These are phyloP conservation scores for Dasysyrphus tricinctus DNA, from an alignment of 2,888 invertebrate species.

Conservation along the genomic window DNA sequence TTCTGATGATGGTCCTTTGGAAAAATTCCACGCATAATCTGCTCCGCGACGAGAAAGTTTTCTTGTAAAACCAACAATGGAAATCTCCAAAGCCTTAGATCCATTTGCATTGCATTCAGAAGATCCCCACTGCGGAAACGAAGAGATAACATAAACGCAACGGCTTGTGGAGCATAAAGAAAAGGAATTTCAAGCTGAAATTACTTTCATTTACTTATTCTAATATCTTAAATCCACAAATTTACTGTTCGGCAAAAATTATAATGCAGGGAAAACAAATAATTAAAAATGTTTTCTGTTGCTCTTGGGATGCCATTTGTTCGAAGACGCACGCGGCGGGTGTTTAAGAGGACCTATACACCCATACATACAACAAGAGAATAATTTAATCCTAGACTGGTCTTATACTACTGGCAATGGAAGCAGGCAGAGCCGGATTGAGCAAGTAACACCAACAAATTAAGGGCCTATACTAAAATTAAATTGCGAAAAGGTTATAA, in stretches of 20 bases:
- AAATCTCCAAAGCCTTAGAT: slow-evolving; percentile 23
- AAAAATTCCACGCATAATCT: slow-evolving; percentile 30
- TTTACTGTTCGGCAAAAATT: slow-evolving; percentile 50
- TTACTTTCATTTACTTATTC: slow-evolving; percentile 55
- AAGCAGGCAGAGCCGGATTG: too few relatives aligned
- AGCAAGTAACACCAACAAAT: too few relatives aligned
- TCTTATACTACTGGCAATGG: too few relatives aligned
- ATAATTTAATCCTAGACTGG: too few relatives aligned
- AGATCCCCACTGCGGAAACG: neutral
- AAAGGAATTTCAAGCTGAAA: slow-evolving; percentile 45
- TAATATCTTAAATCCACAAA: slow-evolving; percentile 60
- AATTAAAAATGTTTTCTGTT: slow-evolving; percentile 63
- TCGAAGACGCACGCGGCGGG: neutral
- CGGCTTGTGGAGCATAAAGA: slow-evolving; percentile 35
- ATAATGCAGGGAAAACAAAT: slow-evolving; percentile 59
- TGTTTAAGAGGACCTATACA: too few relatives aligned
- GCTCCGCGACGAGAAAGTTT: slow-evolving; percentile 5
- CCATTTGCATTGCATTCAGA: slow-evolving; percentile 9
- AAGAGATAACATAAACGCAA: slow-evolving; percentile 16
- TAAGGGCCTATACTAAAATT: too few relatives aligned
- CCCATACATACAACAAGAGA: too few relatives aligned
- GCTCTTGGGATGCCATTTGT: slow-evolving; percentile 8
- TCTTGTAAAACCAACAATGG: slow-evolving; percentile 11
- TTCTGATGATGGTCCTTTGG: neutral
- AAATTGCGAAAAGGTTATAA: too few relatives aligned